These are phyloP conservation scores for Protaetia brevitarsis DNA, from an alignment of 1,140 invertebrate species.

Conservation along the genomic window DNA sequence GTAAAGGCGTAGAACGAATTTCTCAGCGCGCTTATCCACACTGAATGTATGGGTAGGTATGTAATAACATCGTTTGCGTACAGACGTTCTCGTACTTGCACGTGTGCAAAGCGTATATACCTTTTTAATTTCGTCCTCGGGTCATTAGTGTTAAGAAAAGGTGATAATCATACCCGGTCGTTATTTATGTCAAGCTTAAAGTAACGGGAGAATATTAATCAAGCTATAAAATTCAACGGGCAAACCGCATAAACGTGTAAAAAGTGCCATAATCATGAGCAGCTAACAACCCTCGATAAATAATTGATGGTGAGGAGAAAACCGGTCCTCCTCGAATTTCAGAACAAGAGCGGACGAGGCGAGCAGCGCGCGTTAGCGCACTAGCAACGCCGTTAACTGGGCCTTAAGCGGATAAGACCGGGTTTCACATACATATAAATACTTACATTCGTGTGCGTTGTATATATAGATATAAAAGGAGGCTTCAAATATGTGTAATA, in stretches of 20 bases:
- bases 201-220: constrained; percentile 16
- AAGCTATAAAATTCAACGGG: constrained; percentile 45
- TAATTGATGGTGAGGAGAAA: constrained; percentile 37
- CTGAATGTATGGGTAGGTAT: background rate
- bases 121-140: constrained; percentile 7
- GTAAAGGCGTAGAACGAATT: background rate
- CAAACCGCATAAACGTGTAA: constrained; percentile 48
- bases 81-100: background rate
- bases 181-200: constrained; percentile 18
- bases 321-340: constrained; percentile 21
- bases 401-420: too few species aligned
- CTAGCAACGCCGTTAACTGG: background rate
- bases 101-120: too few species aligned
- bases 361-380: background rate
- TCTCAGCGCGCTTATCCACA: background rate
- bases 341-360: background rate
- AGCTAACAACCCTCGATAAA: constrained; percentile 46
- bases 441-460: too few species aligned
- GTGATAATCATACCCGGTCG: constrained; percentile 15
- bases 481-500: too few species aligned
- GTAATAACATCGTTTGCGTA: background rate
- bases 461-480: too few species aligned
- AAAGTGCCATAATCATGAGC: constrained; percentile 48
- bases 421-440: too few species aligned
- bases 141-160: constrained; percentile 18